phyloP scores from a whole-genome alignment of 2,888 invertebrate species.

The Lasioglossum lativentre region DNA sequence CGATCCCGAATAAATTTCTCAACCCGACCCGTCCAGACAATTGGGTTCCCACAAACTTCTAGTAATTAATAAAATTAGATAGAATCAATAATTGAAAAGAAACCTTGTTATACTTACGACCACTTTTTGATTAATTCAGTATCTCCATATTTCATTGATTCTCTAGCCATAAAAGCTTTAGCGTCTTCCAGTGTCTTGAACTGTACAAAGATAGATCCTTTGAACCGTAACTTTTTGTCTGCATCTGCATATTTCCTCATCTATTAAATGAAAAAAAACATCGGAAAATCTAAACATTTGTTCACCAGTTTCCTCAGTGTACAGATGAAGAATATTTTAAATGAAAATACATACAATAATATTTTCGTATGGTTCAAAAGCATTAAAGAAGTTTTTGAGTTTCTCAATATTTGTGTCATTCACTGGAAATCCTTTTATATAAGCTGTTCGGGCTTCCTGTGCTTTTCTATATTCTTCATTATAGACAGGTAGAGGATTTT shows the following conservation, averaged over 20 bases:
- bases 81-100: not conserved
- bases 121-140: constrained; percentile 88
- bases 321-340: not conserved
- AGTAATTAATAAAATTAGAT: not conserved
- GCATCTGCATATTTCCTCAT: constrained; percentile 88
- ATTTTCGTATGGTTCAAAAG: constrained; percentile 86
- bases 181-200: constrained; percentile 93
- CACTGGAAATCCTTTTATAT: constrained; percentile 94
- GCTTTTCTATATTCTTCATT: constrained; percentile 93
- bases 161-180: constrained; percentile 90
- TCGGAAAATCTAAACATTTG: constrained; percentile 28
- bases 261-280: constrained; percentile 73
- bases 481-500: constrained; percentile 92
- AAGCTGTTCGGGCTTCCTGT: constrained; percentile 91
- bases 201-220: constrained; percentile 96
- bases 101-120: constrained; percentile 86
- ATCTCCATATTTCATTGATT: constrained; percentile 89
- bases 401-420: constrained; percentile 89
- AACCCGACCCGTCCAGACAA: too few species aligned
- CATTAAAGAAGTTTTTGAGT: constrained; percentile 90
- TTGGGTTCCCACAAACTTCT: too few species aligned
- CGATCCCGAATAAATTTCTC: too few species aligned
- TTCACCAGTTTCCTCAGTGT: not conserved
- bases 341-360: constrained; percentile 80
- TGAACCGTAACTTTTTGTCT: constrained; percentile 89